Percentiles rank a stretch among this genome's conserved stretches.
Conservation (phyloP, 2,797 vertebrate species). For the Enteromius viviparus region DNA sequence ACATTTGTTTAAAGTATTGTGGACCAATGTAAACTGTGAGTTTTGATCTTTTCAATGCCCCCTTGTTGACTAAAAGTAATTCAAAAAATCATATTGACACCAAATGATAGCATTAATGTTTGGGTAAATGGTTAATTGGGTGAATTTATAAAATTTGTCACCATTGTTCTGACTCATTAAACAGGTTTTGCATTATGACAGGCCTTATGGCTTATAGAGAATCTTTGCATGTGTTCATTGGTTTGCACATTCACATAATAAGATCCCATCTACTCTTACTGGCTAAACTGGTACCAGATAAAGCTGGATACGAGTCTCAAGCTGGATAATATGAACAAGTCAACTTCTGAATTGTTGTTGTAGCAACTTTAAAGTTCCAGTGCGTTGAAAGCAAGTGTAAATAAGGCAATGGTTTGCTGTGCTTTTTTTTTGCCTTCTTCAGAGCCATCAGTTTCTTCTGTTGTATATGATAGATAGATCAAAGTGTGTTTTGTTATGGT, state of each 20-base stretch:
- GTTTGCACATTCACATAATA: not conserved
- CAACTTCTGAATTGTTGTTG: not conserved
- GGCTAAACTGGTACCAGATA: not conserved
- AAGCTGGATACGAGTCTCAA: not conserved
- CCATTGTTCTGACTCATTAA: not conserved
- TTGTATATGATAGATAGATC: not conserved
- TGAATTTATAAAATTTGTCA: not conserved
- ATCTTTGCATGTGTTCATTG: not conserved
- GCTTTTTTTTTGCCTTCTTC: not conserved
- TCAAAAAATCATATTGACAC: not conserved
- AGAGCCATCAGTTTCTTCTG: not conserved
- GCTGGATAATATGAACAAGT: not conserved
- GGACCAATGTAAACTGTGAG: not conserved
- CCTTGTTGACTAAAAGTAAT: not conserved
- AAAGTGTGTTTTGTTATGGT: conserved; percentile 42
- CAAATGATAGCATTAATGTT: not conserved
- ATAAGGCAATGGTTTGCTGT: not conserved
- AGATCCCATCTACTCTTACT: not conserved
- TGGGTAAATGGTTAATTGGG: not conserved
- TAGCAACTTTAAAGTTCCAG: not conserved
- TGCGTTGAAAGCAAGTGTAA: not conserved
- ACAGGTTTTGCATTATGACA: not conserved
- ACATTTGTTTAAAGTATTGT: not conserved
- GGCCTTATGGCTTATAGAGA: not conserved
- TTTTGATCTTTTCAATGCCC: not conserved